Conservation (phyloP, 2,113 vertebrate species). For the Panthera leo region DNA sequence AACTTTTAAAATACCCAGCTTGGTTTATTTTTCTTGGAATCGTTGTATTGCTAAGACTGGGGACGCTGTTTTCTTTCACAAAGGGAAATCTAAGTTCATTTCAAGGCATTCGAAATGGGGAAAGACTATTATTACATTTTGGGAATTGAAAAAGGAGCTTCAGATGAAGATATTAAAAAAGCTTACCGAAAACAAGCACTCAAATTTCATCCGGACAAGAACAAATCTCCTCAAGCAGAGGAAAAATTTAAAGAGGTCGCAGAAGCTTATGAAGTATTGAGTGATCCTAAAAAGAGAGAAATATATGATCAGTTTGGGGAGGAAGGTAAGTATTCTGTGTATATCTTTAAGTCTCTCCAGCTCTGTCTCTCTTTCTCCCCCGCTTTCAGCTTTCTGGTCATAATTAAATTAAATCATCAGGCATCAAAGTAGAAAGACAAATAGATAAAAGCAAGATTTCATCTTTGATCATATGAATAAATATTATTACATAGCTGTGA, state of each 20-base stretch:
- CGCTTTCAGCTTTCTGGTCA: constrained; percentile 21
- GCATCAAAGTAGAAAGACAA: constrained; percentile 49
- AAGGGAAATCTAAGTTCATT: constrained; percentile 82
- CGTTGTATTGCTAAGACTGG: constrained; percentile 75
- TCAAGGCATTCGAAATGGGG: constrained; percentile 88
- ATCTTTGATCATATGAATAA: constrained; percentile 48
- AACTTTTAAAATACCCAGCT: constrained; percentile 62
- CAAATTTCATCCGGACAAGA: constrained; percentile 99
- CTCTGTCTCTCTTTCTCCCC: not conserved
- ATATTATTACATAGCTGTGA: constrained; percentile 49
- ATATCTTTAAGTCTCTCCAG: not conserved
- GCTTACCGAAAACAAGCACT: constrained; percentile 98
- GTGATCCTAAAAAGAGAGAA: constrained; percentile 98
- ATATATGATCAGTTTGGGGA: constrained; percentile 98
- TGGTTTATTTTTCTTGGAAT: constrained; percentile 77
- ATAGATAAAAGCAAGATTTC: constrained; percentile 44
- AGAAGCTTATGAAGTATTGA: constrained; percentile 98
- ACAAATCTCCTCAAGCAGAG: constrained; percentile 96
- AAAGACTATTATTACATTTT: constrained; percentile 98
- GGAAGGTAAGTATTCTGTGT: constrained; percentile 90
- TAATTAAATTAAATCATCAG: not conserved
- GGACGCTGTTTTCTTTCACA: constrained; percentile 79
- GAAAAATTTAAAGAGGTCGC: constrained; percentile 99
- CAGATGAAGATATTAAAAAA: constrained; percentile 98
- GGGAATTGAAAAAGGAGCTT: constrained; percentile 95